Base-by-base conservation (phyloP, 2,113 vertebrate genomes). In the Notarius lentiginosus region DNA sequence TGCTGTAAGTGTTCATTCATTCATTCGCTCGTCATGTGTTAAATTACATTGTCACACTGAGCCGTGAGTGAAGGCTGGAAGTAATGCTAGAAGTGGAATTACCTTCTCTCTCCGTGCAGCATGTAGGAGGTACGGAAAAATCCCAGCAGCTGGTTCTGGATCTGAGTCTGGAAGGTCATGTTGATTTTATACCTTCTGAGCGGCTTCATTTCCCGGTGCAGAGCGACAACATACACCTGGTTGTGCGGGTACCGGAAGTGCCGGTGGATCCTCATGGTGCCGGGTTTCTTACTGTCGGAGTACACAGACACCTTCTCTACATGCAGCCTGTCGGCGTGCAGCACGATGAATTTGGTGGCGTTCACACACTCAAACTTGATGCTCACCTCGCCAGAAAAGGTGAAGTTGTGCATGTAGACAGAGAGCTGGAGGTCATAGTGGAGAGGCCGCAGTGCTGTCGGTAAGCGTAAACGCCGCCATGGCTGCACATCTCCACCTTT, bases 321-420 rank as follows among this genome's bases (percentile, higher is more conserved):
- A 85, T 96, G 94, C 73, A 99, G 92, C 53, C 96, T 93, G 92
- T 98, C 97, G 1, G 96, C 91, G 91, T 99, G 98, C 88, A 99
- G 95, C 87, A 99, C 96, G 84, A 99, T 96, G 94, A 97, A 96
- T 66, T 95, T 94, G 83, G 97, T 99, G 92, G 97, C 94, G 91
- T 97, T 97, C 79, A 93, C 86, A 90, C 97, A 98, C 92, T 96
- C 96, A 83, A 99, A 92, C 94, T 98, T 96, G 75, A 99, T 95
- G 95, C 96, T 97, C 91, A 98, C 95, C 90, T 97, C 97, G 7
- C 98, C 98, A 1, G 96, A 95, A 93, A 98, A 99, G 92, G 97
- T 99, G 94, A 99, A 99, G 96, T 98, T 99, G 92, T 99, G 97
- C 97, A 99, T 97, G 95, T 96, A 94, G 88, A 95, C 96, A 55